Percentiles rank a stretch among this genome's conserved stretches.
These are phyloP conservation scores for Hipparchia semele DNA, from an alignment of 2,888 invertebrate species.

Conservation along the genomic window DNA sequence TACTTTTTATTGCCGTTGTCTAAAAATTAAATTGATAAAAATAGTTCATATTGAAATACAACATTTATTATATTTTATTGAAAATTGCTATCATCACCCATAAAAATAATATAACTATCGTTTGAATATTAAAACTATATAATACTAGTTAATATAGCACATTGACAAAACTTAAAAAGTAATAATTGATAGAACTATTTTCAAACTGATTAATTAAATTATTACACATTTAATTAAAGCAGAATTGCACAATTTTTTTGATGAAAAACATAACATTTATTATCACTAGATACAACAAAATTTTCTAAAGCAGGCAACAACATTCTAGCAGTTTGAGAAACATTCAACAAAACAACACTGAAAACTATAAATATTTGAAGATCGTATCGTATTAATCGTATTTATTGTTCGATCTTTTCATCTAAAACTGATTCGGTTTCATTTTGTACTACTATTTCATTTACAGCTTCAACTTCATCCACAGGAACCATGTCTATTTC, in stretches of 20 bases:
- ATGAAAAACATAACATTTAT: background rate
- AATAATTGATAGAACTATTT: background rate
- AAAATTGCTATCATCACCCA: conserved; percentile 50
- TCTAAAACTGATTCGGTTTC: background rate
- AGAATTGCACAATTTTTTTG: conserved; percentile 7
- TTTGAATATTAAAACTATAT: background rate
- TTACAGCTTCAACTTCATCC: conserved; percentile 11
- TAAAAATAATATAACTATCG: conserved; percentile 17
- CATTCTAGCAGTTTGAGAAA: background rate
- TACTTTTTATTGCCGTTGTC: background rate
- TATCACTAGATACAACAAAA: background rate
- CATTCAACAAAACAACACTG: conserved; percentile 3
- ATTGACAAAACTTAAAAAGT: background rate
- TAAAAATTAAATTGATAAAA: background rate
- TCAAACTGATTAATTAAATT: conserved; percentile 12
- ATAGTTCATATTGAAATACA: conserved; percentile 4
- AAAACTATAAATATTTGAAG: background rate
- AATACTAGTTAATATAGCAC: background rate
- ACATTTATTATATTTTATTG: conserved; percentile 52
- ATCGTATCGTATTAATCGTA: background rate
- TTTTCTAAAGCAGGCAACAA: conserved; percentile 5
- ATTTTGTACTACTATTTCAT: background rate
- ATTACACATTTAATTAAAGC: conserved; percentile 17
- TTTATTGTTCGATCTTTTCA: background rate
- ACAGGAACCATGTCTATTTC: conserved; percentile 1